phyloP scores from a whole-genome alignment of 2,888 invertebrate genomes.

The Heteromurus nitidus region DNA sequence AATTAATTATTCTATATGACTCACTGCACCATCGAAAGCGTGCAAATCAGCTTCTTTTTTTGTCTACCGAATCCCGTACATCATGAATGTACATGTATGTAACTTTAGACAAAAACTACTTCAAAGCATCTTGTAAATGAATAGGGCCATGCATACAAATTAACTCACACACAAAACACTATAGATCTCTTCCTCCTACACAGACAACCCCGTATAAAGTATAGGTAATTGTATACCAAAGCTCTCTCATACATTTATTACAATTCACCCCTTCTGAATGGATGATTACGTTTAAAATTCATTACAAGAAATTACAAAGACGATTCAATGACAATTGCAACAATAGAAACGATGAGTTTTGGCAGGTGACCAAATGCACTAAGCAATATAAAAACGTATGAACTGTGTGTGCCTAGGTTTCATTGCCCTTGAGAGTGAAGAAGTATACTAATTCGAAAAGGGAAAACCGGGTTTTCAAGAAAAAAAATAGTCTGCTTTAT shows the following conservation, averaged over 20 bases:
- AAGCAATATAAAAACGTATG: constrained; percentile 10
- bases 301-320: constrained; percentile 30
- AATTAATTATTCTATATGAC: not conserved
- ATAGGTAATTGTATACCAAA: not conserved
- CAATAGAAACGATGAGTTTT: constrained; percentile 19
- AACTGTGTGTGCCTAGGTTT: constrained; percentile 34
- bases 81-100: too few relatives aligned
- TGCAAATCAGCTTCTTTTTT: too few relatives aligned
- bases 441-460: not conserved
- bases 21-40: not conserved
- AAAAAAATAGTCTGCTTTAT: constrained; percentile 47
- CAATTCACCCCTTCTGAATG: constrained; percentile 2
- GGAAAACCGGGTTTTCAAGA: constrained; percentile 51
- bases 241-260: not conserved
- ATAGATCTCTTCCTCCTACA: too few relatives aligned
- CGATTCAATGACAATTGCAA: constrained; percentile 37
- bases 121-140: too few relatives aligned
- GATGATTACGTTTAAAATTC: constrained; percentile 16
- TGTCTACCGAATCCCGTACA: too few relatives aligned
- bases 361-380: constrained; percentile 32
- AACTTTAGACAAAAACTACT: too few relatives aligned
- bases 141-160: too few relatives aligned
- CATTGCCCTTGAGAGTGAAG: constrained; percentile 49
- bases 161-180: too few relatives aligned
- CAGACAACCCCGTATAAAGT: not conserved